phyloP scores from a whole-genome alignment of 2,797 vertebrate species.

The Parauchenoglanis ngamensis region DNA sequence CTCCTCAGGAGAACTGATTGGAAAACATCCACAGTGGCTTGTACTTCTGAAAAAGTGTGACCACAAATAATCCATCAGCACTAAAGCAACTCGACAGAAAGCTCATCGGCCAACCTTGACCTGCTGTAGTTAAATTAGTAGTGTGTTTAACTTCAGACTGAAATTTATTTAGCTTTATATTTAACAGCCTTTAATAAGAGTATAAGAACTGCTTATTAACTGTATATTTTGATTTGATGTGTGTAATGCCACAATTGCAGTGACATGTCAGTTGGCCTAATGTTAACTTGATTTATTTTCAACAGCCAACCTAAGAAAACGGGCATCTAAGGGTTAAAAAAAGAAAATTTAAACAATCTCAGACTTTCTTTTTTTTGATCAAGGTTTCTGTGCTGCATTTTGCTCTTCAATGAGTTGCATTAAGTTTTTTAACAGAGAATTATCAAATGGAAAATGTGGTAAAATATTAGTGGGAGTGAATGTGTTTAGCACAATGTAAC shows the following conservation, averaged over 20 bases:
- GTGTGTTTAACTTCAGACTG: background rate
- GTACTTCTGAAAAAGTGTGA: conserved; percentile 49
- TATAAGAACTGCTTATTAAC: background rate
- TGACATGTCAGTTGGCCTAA: too few species aligned
- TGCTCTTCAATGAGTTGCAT: background rate
- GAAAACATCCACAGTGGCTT: conserved; percentile 60
- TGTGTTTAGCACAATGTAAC: background rate
- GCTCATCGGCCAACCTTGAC: background rate
- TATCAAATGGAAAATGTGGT: too few species aligned
- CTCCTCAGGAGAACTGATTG: conserved; percentile 56
- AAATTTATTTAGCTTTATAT: background rate
- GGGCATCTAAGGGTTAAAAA: background rate
- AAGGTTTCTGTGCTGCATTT: too few species aligned
- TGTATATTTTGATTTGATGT: too few species aligned
- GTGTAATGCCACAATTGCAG: too few species aligned
- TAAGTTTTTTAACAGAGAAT: too few species aligned
- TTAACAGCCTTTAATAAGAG: background rate
- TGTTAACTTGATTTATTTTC: too few species aligned
- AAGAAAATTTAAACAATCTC: background rate
- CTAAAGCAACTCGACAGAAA: background rate
- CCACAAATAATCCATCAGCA: conserved; percentile 65
- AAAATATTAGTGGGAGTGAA: too few species aligned
- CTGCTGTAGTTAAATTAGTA: background rate
- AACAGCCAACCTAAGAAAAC: too few species aligned
- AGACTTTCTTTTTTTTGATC: too few species aligned